These are phyloP conservation scores for Liolophura sinensis DNA, from an alignment of 1,140 invertebrate genomes.

Conservation along the genomic window DNA sequence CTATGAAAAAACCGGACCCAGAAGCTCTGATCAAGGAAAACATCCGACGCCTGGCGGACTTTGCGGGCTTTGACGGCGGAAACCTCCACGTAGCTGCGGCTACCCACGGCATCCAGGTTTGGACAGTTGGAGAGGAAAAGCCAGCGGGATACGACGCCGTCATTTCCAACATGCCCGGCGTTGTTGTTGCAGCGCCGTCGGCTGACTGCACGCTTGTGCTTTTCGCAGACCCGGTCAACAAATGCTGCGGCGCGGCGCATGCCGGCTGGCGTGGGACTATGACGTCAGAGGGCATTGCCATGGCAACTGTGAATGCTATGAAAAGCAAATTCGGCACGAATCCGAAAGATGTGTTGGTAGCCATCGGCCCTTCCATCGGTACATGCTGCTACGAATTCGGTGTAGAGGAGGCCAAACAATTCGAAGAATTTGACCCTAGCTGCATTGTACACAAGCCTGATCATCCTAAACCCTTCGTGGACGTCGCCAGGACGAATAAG, in stretches of 20 bases:
- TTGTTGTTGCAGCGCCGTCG: constrained; percentile 31
- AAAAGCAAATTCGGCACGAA: constrained; percentile 13
- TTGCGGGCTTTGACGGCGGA: constrained; percentile 17
- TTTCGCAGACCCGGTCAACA: constrained; percentile 31
- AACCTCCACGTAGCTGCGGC: constrained; percentile 17
- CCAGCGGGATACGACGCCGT: constrained; percentile 31
- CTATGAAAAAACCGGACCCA: constrained; percentile 23
- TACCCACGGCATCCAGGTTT: constrained; percentile 24
- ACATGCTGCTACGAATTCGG: constrained; percentile 23
- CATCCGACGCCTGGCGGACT: constrained; percentile 16
- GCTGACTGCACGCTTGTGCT: constrained; percentile 35
- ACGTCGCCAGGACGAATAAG: constrained; percentile 22
- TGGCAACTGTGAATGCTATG: constrained; percentile 25
- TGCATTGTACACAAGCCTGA: constrained; percentile 8
- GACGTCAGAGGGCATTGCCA: constrained; percentile 11
- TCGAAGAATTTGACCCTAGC: constrained; percentile 19
- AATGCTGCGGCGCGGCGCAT: constrained; percentile 27
- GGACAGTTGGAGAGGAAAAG: constrained; percentile 17
- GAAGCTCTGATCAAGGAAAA: constrained; percentile 28
- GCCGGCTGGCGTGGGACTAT: constrained; percentile 34
- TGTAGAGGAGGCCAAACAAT: constrained; percentile 10
- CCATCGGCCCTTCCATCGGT: constrained; percentile 27
- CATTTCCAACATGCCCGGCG: constrained; percentile 16
- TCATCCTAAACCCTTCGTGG: constrained; percentile 10
- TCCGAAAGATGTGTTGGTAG: constrained; percentile 23